A percentile compares a stretch with the other conserved stretches of the same genome.
phyloP scores from a whole-genome alignment of 2,888 invertebrate genomes.

The Lepidocyrtinus sp. region DNA sequence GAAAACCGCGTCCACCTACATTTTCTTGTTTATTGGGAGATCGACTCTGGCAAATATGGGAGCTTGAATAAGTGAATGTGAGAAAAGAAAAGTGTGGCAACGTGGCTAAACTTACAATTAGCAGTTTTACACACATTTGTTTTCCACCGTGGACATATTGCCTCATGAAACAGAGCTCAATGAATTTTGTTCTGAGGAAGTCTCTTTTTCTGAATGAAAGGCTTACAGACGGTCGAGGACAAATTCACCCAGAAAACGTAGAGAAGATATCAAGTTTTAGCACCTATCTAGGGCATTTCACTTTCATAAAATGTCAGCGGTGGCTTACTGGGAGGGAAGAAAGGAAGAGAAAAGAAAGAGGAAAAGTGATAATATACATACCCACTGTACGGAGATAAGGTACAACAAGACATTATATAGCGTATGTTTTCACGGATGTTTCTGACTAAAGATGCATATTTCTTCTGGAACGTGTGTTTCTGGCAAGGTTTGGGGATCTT shows the following conservation, averaged over 20 bases:
- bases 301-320: constrained; percentile 9
- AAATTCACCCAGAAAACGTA: not conserved
- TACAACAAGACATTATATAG: not conserved
- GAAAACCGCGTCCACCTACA: not conserved
- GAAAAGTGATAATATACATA: too few species aligned
- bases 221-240: constrained; percentile 8
- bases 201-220: constrained; percentile 25
- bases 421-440: not conserved
- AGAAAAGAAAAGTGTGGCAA: constrained; percentile 47
- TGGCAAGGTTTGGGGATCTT: not conserved
- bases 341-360: not conserved
- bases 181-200: constrained; percentile 14
- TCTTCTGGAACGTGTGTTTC: not conserved
- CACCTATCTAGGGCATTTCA: not conserved
- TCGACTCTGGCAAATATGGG: constrained; percentile 13
- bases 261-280: not conserved
- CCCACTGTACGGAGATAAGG: not conserved
- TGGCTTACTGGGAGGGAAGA: not conserved
- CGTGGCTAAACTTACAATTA: constrained; percentile 61
- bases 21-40: not conserved
- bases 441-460: not conserved
- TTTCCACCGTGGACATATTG: not conserved
- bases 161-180: not conserved
- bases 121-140: constrained; percentile 15
- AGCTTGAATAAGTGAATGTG: constrained; percentile 36